Evolutionary conservation across 2,888 invertebrate genomes (phyloP).

Genomic region (Torymus tubicola): DNA sequence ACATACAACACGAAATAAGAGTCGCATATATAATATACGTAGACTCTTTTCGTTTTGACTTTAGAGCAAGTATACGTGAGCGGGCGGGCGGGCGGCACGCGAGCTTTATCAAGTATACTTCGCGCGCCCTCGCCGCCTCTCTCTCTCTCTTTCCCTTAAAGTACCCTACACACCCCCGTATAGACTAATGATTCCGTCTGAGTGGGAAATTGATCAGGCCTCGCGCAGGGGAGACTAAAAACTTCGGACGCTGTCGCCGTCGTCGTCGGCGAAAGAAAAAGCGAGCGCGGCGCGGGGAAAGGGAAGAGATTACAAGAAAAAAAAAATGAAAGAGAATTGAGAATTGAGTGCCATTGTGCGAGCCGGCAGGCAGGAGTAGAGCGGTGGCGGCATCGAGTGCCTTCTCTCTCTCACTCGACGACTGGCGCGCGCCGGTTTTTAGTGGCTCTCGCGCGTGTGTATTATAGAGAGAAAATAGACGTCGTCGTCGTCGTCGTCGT

Average conservation of each 20-base stretch:
- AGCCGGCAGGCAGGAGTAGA: constrained; percentile 16
- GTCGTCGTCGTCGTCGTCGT: too few relatives aligned
- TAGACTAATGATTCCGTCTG: constrained; percentile 75
- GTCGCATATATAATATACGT: not conserved
- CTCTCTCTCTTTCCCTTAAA: constrained; percentile 38
- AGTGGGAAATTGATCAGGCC: constrained; percentile 76
- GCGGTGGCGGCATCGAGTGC: constrained; percentile 40
- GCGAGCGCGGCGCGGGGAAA: constrained; percentile 21
- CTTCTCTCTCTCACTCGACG: not conserved
- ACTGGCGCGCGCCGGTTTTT: constrained; percentile 5
- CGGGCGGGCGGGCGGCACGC: constrained; percentile 3
- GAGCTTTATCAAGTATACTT: constrained; percentile 35
- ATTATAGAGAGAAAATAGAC: too few relatives aligned
- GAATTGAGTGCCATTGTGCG: constrained; percentile 50
- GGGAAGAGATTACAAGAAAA: constrained; percentile 31
- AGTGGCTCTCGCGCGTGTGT: too few relatives aligned
- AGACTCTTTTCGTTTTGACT: constrained; percentile 35
- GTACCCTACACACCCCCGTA: constrained; percentile 59
- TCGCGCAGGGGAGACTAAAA: constrained; percentile 63
- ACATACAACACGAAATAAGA: too few relatives aligned
- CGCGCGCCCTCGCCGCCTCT: constrained; percentile 4
- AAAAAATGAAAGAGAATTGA: constrained; percentile 51
- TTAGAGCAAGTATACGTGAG: too few relatives aligned
- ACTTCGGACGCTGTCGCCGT: constrained; percentile 64
- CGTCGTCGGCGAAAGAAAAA: constrained; percentile 45